These are phyloP conservation scores for Lutjanus argentimaculatus DNA, from an alignment of 2,797 vertebrate genomes.

Conservation along the genomic window DNA sequence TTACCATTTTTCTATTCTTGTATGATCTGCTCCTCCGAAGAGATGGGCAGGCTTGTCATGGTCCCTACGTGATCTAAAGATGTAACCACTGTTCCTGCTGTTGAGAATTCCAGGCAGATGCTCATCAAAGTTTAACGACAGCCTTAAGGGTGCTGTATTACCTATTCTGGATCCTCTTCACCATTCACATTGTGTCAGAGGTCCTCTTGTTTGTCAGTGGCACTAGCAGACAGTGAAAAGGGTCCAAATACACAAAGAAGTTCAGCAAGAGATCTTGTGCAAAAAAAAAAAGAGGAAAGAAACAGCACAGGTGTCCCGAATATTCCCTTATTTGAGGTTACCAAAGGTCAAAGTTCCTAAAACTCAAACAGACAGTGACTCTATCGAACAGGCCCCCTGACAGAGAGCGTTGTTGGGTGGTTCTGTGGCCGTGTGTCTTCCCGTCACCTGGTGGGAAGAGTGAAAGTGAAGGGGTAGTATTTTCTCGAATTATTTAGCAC, in stretches of 20 bases:
- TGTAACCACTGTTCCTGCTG: conserved; percentile 49
- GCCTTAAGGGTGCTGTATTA: conserved; percentile 85
- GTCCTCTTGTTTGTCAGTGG: conserved; percentile 44
- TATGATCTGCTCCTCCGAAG: conserved; percentile 56
- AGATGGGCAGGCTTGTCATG: conserved; percentile 32
- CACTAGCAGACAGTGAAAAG: background rate
- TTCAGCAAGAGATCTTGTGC: background rate
- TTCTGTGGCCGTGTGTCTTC: conserved; percentile 27
- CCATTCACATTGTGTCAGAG: conserved; percentile 56
- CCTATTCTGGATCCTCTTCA: conserved; percentile 83
- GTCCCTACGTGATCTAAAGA: conserved; percentile 55
- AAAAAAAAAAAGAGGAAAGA: background rate
- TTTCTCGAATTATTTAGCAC: conserved; percentile 87
- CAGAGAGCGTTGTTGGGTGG: background rate
- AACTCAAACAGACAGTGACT: background rate
- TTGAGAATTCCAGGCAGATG: conserved; percentile 77
- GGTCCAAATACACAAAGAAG: conserved; percentile 8
- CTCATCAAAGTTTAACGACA: conserved; percentile 87
- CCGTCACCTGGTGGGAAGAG: conserved; percentile 58
- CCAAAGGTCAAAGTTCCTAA: background rate
- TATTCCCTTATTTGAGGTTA: conserved; percentile 1
- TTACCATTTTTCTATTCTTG: conserved; percentile 75
- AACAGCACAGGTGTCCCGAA: background rate
- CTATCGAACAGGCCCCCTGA: background rate
- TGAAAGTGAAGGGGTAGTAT: conserved; percentile 71